These are phyloP conservation scores for Hybos culiciformis DNA, from an alignment of 2,888 invertebrate species.

Conservation along the genomic window DNA sequence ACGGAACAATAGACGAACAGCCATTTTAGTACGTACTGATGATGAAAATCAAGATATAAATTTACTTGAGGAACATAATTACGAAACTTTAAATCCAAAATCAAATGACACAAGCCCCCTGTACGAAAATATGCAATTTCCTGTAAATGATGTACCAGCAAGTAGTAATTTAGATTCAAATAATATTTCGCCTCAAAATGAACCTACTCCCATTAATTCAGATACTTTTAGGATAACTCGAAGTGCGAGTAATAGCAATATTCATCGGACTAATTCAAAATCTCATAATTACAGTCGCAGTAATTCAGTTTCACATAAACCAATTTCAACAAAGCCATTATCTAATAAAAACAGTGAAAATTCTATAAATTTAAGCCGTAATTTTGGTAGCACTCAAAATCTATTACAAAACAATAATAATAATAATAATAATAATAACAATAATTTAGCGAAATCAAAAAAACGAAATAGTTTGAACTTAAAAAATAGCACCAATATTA, in stretches of 20 bases:
- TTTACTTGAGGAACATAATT: slow-evolving; percentile 27
- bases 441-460: slow-evolving; percentile 30
- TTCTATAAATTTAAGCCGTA: slow-evolving; percentile 28
- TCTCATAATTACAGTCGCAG: slow-evolving; percentile 27
- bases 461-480: slow-evolving; percentile 34
- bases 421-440: slow-evolving; percentile 27
- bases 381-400: slow-evolving; percentile 35
- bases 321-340: slow-evolving; percentile 21
- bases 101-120: slow-evolving; percentile 18
- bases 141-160: slow-evolving; percentile 7
- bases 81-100: slow-evolving; percentile 32
- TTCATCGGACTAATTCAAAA: slow-evolving; percentile 14
- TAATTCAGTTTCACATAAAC: slow-evolving; percentile 28
- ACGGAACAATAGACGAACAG: slow-evolving; percentile 27
- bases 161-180: slow-evolving; percentile 9
- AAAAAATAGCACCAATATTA: no score
- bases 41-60: slow-evolving; percentile 30
- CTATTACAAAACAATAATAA: slow-evolving; percentile 23
- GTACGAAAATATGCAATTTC: slow-evolving; percentile 19
- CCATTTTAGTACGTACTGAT: slow-evolving; percentile 26
- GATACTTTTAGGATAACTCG: slow-evolving; percentile 20
- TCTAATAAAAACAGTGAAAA: slow-evolving; percentile 25
- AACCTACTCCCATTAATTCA: slow-evolving; percentile 13
- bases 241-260: slow-evolving; percentile 24
- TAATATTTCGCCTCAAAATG: slow-evolving; percentile 14